These are phyloP conservation scores for Xestia xanthographa DNA, from an alignment of 2,888 invertebrate genomes.

Conservation along the genomic window DNA sequence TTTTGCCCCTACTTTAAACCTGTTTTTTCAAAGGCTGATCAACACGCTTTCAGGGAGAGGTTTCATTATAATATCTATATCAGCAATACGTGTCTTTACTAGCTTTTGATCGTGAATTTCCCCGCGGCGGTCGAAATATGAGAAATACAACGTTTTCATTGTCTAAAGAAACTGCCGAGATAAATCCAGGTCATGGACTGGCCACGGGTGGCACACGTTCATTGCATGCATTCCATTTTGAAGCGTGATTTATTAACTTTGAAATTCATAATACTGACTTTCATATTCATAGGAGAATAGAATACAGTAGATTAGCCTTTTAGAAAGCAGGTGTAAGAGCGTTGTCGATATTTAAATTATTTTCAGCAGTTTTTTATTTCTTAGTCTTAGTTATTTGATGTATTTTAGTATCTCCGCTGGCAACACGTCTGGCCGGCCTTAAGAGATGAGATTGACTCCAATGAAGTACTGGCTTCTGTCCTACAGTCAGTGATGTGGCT, in stretches of 20 bases:
- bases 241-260: not conserved
- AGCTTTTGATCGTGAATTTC: not conserved
- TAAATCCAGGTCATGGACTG: not conserved
- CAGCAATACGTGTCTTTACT: not conserved
- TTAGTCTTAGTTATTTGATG: constrained; percentile 2
- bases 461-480: constrained; percentile 96
- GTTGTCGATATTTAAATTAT: not conserved
- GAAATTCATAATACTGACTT: not conserved
- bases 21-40: not conserved
- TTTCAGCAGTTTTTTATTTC: not conserved
- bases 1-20: not conserved
- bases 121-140: not conserved
- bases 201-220: not conserved
- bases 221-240: not conserved
- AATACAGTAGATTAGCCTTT: not conserved
- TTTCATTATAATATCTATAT: not conserved
- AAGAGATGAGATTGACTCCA: constrained; percentile 95
- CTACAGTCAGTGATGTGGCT: constrained; percentile 96
- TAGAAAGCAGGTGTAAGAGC: not conserved
- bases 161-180: not conserved
- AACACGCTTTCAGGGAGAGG: no score
- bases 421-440: constrained; percentile 98
- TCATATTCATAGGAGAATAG: not conserved
- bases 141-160: not conserved
- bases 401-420: constrained; percentile 97